These are phyloP conservation scores for Monoplex corrugatus DNA, from an alignment of 2,888 invertebrate species.

Conservation along the genomic window DNA sequence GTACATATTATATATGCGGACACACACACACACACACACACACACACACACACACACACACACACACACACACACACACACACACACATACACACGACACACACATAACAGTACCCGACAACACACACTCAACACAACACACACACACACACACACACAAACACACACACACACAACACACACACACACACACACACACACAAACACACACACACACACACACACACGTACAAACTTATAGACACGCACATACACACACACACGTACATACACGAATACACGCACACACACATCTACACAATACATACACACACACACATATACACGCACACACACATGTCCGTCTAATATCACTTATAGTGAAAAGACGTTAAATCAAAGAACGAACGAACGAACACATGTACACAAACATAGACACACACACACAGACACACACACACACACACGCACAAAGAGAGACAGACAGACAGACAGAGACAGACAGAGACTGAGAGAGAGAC, in stretches of 20 bases:
- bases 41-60: slow-evolving; percentile 28
- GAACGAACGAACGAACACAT: too few relatives aligned
- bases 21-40: slow-evolving; percentile 3
- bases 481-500: too few relatives aligned
- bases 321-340: slow-evolving; percentile 8
- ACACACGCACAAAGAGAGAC: neutral
- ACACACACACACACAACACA: neutral
- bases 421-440: neutral
- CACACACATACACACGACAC: slow-evolving; percentile 17
- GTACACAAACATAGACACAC: slow-evolving; percentile 22
- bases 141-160: neutral
- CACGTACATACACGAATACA: too few relatives aligned
- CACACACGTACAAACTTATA: neutral
- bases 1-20: neutral
- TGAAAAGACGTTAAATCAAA: too few relatives aligned
- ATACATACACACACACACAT: neutral
- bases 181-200: neutral
- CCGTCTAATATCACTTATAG: too few relatives aligned
- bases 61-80: slow-evolving; percentile 33
- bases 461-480: too few relatives aligned
- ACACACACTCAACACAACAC: neutral
- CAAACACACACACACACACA: too few relatives aligned
- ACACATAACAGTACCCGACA: too few relatives aligned
- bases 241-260: slow-evolving; percentile 26
- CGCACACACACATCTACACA: too few relatives aligned